Evolutionary conservation across 1,140 invertebrate genomes (phyloP), one percentile per base, ranked within the genome.

Genomic region (Macrocentrus cingulum): DNA sequence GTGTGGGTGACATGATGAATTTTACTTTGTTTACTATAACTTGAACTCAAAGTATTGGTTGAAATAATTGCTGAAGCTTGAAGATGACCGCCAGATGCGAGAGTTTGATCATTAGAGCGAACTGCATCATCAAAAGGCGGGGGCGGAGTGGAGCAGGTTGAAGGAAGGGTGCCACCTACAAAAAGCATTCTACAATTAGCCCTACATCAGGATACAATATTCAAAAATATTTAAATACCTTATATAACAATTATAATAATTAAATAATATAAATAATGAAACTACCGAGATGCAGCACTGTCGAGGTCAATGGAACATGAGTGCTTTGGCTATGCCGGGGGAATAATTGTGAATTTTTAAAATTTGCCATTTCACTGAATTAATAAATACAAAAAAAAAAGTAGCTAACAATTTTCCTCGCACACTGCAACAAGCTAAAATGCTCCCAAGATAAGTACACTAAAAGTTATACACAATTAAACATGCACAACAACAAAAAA

Each of bases 111-210:
- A 64, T 76, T 84, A 54, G 85, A 84, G 64, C 83, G 80, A 74
- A 84, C 73, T 76, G 84, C 77, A 75, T 94, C 91, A 69, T 92
- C 89, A 80, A 93, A 94, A 58, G 91, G 87, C 63, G 91, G 91
- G 66, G 92, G 91, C 66, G 92, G 91, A 48, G 92, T 94, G 66
- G 91, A 92, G 77, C 90, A 91, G 79, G 77, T 75, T 63, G 89
- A 90, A 65, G 84, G 82, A 66, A 85, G 75, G 66, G 79, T 80
- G 68, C 76, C 75, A 79, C 77, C 76, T 80, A 79, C 72, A 74
- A 79, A 61, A 78, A 78, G 72, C 71, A 68, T 67, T 25, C 72
- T 79, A 75, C 70, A 60, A 69, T 80, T 77, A 79, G 75, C 72
- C 49, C 66, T 70, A 71, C 42, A 56, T 41, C 16, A 23, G 46